Evolutionary conservation across 1,140 invertebrate species (phyloP).

Genomic region (Nymphalis io): DNA sequence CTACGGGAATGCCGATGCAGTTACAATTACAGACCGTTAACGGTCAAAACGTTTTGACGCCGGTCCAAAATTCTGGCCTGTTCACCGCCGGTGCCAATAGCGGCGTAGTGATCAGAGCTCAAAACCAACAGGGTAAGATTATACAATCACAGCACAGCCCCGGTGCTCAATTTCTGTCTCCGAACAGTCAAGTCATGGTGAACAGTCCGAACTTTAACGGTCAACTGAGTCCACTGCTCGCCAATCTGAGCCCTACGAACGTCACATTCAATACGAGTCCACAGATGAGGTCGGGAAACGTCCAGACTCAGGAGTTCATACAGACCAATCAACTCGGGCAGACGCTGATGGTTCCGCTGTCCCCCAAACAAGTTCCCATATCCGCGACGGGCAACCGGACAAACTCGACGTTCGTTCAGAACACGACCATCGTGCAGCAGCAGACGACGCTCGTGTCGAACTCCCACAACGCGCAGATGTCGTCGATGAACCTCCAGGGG

Average conservation of each 20-base stretch:
- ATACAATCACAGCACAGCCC: slow-evolving; percentile 86
- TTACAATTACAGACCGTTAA: slow-evolving; percentile 90
- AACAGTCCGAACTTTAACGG: slow-evolving; percentile 88
- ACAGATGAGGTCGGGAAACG: slow-evolving; percentile 81
- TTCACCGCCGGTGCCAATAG: slow-evolving; percentile 84
- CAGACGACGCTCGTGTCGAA: slow-evolving; percentile 86
- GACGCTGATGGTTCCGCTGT: slow-evolving; percentile 88
- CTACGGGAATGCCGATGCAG: slow-evolving; percentile 85
- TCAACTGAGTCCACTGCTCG: slow-evolving; percentile 88
- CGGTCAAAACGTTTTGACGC: slow-evolving; percentile 88
- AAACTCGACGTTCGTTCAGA: slow-evolving; percentile 87
- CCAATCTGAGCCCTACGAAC: slow-evolving; percentile 87
- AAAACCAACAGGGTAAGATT: slow-evolving; percentile 87
- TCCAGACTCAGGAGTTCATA: slow-evolving; percentile 86
- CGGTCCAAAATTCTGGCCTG: slow-evolving; percentile 87
- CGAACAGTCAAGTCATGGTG: slow-evolving; percentile 87
- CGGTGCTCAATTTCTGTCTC: slow-evolving; percentile 86
- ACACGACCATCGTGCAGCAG: slow-evolving; percentile 85
- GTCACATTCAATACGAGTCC: slow-evolving; percentile 84
- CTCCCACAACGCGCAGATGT: slow-evolving; percentile 81
- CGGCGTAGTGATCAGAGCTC: slow-evolving; percentile 89
- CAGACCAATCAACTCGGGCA: slow-evolving; percentile 87
- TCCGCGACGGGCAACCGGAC: slow-evolving; percentile 83
- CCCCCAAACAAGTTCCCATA: slow-evolving; percentile 83
- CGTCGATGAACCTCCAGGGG: slow-evolving; percentile 56